Conservation (phyloP, 2,113 vertebrate genomes). For the Mixornis gularis region DNA sequence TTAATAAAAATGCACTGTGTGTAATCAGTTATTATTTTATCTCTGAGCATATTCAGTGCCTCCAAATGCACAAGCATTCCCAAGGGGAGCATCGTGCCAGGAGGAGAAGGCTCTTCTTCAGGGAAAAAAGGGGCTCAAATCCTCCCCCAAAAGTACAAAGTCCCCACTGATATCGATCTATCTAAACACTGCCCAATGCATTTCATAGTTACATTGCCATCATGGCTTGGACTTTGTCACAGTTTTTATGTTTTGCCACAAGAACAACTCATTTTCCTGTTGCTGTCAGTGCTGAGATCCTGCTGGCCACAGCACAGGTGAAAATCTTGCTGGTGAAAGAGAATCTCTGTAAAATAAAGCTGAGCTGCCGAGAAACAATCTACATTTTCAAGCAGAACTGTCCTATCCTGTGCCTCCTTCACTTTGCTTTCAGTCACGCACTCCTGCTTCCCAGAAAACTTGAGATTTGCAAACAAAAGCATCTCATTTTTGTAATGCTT, state of each 20-base stretch:
- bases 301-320: background rate
- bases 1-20: slow-evolving; percentile 60
- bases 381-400: background rate
- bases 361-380: background rate
- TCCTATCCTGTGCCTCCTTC: background rate
- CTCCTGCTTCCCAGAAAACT: background rate
- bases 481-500: background rate
- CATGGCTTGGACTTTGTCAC: background rate
- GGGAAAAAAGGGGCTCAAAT: background rate
- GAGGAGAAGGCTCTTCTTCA: background rate
- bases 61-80: slow-evolving; percentile 34
- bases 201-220: background rate
- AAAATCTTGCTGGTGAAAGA: background rate
- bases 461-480: background rate
- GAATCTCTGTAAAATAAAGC: background rate
- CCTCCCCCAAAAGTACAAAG: background rate
- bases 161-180: background rate
- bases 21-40: slow-evolving; percentile 61
- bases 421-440: background rate
- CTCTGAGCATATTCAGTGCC: slow-evolving; percentile 23
- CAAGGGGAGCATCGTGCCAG: background rate
- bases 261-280: background rate
- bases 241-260: background rate
- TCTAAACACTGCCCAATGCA: background rate
- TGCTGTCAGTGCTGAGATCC: background rate